These are phyloP conservation scores for Cairina moschata DNA, from an alignment of 2,113 vertebrate species.

Conservation along the genomic window DNA sequence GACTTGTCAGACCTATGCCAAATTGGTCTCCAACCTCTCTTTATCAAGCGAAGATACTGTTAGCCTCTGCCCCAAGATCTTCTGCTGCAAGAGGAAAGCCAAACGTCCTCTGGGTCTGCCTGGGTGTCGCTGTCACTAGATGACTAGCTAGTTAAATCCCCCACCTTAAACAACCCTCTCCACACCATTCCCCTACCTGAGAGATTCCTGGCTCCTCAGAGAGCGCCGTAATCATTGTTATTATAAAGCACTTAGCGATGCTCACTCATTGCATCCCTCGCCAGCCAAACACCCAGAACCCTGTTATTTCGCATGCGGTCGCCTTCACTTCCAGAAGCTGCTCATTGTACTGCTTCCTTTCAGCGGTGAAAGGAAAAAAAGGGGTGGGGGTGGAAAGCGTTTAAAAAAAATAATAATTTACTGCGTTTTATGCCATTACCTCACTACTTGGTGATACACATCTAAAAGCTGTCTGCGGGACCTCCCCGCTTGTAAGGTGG, in stretches of 20 bases:
- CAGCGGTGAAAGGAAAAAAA: constrained; percentile 6
- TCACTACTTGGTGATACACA: constrained; percentile 31
- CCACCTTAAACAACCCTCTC: constrained; percentile 34
- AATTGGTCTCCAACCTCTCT: not conserved
- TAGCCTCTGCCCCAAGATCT: not conserved
- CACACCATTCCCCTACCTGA: constrained; percentile 31
- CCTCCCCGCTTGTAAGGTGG: not conserved
- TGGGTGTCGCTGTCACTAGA: not conserved
- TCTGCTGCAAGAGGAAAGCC: not conserved
- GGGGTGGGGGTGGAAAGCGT: not conserved
- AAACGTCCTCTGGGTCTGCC: not conserved
- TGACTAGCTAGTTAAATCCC: constrained; percentile 29
- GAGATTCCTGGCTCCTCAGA: constrained; percentile 45
- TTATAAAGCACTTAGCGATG: constrained; percentile 70
- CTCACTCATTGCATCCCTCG: constrained; percentile 58
- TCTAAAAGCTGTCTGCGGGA: constrained; percentile 35
- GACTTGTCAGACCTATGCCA: not conserved
- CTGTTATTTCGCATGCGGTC: constrained; percentile 68
- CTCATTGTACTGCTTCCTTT: constrained; percentile 53
- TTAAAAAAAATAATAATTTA: constrained; percentile 29
- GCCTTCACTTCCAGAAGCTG: constrained; percentile 50
- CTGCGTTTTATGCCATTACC: constrained; percentile 42
- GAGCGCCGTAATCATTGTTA: constrained; percentile 65
- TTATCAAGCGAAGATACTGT: not conserved
- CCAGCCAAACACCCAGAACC: constrained; percentile 59